Conservation (phyloP, 2,113 vertebrate genomes). For the Pterocles gutturalis region DNA sequence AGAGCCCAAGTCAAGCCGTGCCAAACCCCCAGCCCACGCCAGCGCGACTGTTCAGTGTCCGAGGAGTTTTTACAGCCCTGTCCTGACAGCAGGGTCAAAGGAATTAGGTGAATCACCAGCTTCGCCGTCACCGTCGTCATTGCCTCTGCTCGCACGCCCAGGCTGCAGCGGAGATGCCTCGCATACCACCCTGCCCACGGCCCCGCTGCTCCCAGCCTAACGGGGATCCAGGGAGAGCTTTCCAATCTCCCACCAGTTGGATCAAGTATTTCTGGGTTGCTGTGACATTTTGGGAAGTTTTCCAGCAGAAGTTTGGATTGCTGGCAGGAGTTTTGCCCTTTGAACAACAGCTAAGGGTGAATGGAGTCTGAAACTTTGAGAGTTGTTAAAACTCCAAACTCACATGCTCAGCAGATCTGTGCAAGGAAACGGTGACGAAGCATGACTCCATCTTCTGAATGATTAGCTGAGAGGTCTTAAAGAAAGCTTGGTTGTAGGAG, state of each 20-base stretch:
- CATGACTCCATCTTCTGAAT: not conserved
- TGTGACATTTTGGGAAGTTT: constrained; percentile 8
- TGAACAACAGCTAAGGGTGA: not conserved
- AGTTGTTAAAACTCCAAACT: not conserved
- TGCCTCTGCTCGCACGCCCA: not conserved
- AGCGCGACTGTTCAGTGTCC: not conserved
- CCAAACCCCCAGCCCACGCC: not conserved
- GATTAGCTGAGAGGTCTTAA: not conserved
- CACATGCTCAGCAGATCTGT: not conserved
- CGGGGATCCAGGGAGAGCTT: not conserved
- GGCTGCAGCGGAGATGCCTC: not conserved
- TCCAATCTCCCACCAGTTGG: fast-evolving
- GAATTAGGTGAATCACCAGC: not conserved
- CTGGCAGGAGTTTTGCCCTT: not conserved
- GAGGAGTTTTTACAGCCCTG: fast-evolving
- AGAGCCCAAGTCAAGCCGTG: not conserved
- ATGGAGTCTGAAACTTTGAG: not conserved
- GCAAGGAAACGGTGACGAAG: not conserved
- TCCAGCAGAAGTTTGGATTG: not conserved
- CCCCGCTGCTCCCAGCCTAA: not conserved
- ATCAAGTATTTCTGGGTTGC: not conserved
- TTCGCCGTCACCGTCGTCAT: fast-evolving
- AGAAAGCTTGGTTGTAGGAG: not conserved
- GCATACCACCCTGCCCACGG: not conserved
- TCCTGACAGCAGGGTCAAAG: not conserved